A percentile compares a stretch with the other conserved stretches of the same genome.
Evolutionary conservation across 1,140 invertebrate genomes (phyloP).

Genomic region (Himalopsyche phryganea): DNA sequence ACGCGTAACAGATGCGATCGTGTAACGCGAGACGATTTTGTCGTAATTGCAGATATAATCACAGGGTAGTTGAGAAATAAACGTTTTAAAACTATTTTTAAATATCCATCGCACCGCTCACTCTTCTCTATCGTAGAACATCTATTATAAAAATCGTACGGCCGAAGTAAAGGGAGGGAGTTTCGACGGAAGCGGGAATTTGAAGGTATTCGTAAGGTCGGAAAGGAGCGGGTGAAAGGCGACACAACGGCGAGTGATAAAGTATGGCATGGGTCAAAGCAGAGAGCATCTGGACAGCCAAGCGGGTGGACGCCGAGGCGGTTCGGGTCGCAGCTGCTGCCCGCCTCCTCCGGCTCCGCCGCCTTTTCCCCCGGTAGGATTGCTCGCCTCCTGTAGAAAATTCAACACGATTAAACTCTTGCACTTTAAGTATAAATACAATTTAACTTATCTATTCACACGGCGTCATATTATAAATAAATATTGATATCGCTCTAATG

Average conservation of each 20-base stretch:
- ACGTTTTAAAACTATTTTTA: conserved; percentile 2
- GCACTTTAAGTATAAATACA: no score
- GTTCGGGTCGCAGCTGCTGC: conserved; percentile 25
- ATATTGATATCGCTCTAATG: no score
- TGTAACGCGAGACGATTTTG: no score
- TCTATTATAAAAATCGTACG: not conserved
- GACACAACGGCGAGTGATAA: not conserved
- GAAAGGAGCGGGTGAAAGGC: not conserved
- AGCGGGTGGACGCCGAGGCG: conserved; percentile 22
- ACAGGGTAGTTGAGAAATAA: conserved; percentile 12
- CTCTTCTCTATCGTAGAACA: not conserved
- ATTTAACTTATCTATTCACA: no score
- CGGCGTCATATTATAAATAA: no score
- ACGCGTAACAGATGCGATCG: not conserved
- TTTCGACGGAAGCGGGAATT: not conserved
- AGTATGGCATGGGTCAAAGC: conserved; percentile 23
- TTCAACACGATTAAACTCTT: not conserved
- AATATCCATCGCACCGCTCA: conserved; percentile 30
- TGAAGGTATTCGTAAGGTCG: not conserved
- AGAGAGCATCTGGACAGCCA: conserved; percentile 31
- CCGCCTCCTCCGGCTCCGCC: conserved; percentile 3
- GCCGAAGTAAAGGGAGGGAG: not conserved
- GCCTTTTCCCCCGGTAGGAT: conserved; percentile 23
- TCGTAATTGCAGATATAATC: conserved; percentile 25
- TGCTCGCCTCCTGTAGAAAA: conserved; percentile 28